Conservation (phyloP, 2,888 invertebrate species). For the Matsumyia berberina region DNA sequence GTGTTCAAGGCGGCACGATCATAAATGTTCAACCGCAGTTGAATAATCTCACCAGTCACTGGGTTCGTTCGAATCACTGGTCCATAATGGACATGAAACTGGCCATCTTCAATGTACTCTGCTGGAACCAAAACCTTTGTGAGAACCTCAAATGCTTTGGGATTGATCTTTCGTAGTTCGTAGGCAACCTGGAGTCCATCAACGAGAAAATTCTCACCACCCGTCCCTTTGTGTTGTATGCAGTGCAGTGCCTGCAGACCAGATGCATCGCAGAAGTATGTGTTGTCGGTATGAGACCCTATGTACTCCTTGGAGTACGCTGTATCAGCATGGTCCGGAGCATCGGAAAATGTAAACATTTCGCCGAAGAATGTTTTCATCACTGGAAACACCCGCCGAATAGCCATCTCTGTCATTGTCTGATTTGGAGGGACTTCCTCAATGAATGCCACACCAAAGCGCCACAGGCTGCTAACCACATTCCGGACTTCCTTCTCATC, state of each 20-base stretch:
- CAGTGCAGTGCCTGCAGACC: conserved; percentile 88
- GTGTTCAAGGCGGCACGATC: conserved; percentile 88
- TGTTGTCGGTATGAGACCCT: conserved; percentile 91
- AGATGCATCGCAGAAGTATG: conserved; percentile 90
- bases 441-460: conserved; percentile 83
- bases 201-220: conserved; percentile 90
- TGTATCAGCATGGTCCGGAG: conserved; percentile 88
- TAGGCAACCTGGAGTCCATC: conserved; percentile 90
- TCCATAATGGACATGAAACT: conserved; percentile 86
- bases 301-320: conserved; percentile 89
- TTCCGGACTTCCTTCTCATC: conserved; percentile 84
- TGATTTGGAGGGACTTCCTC: conserved; percentile 82
- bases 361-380: conserved; percentile 90
- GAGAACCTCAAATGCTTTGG: conserved; percentile 87
- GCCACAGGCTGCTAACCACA: conserved; percentile 84
- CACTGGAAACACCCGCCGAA: conserved; percentile 86
- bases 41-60: conserved; percentile 86
- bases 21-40: conserved; percentile 90
- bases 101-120: conserved; percentile 88
- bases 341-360: conserved; percentile 88
- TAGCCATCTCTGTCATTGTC: conserved; percentile 84
- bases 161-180: conserved; percentile 85
- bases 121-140: conserved; percentile 86
- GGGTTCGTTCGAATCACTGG: conserved; percentile 87
- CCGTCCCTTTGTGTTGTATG: conserved; percentile 86